Conservation (phyloP, 2,113 vertebrate species). For the Lutjanus erythropterus region DNA sequence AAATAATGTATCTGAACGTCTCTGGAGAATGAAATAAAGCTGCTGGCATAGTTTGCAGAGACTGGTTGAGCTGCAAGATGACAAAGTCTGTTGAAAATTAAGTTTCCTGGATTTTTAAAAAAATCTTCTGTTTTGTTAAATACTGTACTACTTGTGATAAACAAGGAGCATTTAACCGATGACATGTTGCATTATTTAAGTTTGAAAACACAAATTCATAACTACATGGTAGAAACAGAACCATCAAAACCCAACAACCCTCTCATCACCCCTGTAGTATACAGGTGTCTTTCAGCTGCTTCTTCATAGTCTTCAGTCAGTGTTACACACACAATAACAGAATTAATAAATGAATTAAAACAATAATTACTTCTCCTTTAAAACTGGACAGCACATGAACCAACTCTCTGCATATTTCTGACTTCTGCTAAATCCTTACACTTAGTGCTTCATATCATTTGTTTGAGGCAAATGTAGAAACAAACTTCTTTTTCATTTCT, state of each 20-base stretch:
- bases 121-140: neutral
- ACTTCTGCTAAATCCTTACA: neutral
- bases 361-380: neutral
- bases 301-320: neutral
- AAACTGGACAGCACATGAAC: neutral
- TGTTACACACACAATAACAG: neutral
- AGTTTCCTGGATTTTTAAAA: neutral
- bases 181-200: conserved; percentile 1
- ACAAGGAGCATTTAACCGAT: neutral
- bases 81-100: too few relatives aligned
- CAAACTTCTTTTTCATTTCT: neutral
- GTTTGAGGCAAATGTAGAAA: neutral
- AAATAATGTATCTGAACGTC: too few relatives aligned
- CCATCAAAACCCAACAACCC: conserved; percentile 12
- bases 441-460: neutral
- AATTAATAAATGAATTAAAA: neutral
- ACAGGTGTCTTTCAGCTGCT: conserved; percentile 24
- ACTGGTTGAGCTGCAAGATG: neutral
- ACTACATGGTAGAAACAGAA: conserved; percentile 18
- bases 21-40: too few relatives aligned
- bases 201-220: conserved; percentile 47
- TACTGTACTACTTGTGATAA: neutral
- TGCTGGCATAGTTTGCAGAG: neutral
- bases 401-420: neutral
- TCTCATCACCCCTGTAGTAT: neutral